Conservation (phyloP, 1,140 invertebrate species). For the Pomacea maculata region DNA sequence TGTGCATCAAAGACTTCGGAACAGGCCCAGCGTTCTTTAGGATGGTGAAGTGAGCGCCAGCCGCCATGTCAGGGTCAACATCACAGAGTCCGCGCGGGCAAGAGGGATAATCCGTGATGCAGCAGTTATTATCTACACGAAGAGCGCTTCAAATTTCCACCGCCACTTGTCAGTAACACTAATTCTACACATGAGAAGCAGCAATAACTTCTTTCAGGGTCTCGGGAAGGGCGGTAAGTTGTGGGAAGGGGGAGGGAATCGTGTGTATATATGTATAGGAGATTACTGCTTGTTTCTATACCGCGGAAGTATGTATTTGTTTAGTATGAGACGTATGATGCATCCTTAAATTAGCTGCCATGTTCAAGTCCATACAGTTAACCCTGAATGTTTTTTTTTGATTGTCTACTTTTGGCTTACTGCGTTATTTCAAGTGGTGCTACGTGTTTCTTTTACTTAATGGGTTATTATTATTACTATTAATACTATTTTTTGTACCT, state of each 20-base stretch:
- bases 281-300: too few species aligned
- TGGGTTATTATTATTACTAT: background rate
- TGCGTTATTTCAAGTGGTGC: background rate
- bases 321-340: too few species aligned
- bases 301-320: too few species aligned
- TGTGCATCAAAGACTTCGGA: constrained; percentile 77
- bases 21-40: constrained; percentile 26
- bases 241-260: too few species aligned
- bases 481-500: background rate
- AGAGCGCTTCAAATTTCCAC: background rate
- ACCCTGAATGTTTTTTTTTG: too few species aligned
- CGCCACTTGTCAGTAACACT: background rate
- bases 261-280: too few species aligned
- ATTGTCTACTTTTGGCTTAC: too few species aligned
- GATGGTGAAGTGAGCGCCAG: constrained; percentile 20
- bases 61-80: background rate
- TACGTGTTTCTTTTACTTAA: background rate
- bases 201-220: too few species aligned
- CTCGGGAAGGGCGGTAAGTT: too few species aligned
- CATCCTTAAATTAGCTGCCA: too few species aligned
- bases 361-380: too few species aligned
- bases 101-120: background rate
- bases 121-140: background rate
- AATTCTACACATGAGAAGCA: background rate
- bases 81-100: background rate